These are phyloP conservation scores for Entosphenus tridentatus DNA, from an alignment of 2,113 vertebrate species.

Conservation along the genomic window DNA sequence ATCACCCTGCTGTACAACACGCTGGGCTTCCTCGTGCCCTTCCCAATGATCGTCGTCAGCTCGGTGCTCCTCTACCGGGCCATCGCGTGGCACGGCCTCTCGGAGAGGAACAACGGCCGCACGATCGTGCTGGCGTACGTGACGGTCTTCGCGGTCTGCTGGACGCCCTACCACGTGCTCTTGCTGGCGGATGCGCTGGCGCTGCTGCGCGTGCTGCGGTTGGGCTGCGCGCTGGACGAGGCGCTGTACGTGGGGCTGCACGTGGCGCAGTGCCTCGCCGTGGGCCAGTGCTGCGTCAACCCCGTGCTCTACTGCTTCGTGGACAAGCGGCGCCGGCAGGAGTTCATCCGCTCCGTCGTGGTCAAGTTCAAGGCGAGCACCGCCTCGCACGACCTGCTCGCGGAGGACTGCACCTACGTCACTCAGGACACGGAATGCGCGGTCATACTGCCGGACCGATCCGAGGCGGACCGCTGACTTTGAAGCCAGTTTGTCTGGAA, in stretches of 20 bases:
- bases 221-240: conserved; percentile 50
- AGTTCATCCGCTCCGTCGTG: conserved; percentile 75
- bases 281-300: conserved; percentile 62
- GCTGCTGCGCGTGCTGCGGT: conserved; percentile 34
- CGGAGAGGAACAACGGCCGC: conserved; percentile 37
- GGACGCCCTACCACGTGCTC: conserved; percentile 48
- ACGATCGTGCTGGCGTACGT: conserved; percentile 51
- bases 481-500: too few species aligned
- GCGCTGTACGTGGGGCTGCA: conserved; percentile 41
- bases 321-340: conserved; percentile 48
- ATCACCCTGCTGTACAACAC: conserved; percentile 49
- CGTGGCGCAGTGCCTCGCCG: conserved; percentile 51
- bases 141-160: conserved; percentile 55
- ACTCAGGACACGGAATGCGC: too few species aligned
- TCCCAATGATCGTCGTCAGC: conserved; percentile 41
- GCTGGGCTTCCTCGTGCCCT: conserved; percentile 52
- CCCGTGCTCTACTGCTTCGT: conserved; percentile 66
- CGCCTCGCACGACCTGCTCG: background rate
- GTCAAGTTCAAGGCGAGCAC: conserved; percentile 31
- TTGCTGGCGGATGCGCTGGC: conserved; percentile 47
- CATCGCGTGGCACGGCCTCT: conserved; percentile 28
- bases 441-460: too few species aligned
- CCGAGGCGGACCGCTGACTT: too few species aligned
- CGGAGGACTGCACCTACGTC: too few species aligned
- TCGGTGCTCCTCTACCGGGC: conserved; percentile 41